Evolutionary conservation across 2,888 invertebrate species (phyloP), one percentile per base, ranked within the genome.

Genomic region (Erynnis tages): DNA sequence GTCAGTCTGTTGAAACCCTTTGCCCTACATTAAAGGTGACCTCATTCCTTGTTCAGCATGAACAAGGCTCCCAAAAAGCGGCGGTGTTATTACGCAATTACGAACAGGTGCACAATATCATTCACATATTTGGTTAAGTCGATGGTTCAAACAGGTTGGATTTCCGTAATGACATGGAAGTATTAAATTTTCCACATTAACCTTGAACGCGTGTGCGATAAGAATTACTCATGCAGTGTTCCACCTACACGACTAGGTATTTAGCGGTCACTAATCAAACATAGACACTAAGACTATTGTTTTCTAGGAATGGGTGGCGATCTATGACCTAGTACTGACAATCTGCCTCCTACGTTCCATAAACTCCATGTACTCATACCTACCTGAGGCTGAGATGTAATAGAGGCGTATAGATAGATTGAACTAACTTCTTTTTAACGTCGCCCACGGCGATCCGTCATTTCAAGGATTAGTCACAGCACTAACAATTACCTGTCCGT

Each of bases 161-260:
- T 60, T 61, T 63, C 58, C 58, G 54, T 55, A 54, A 56, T 48
- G 56, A 46, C 54, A 55, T 56, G 54, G 58, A 61, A 52, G 44
- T 59, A 58, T 58, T 71, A 76, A 77, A 75, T 78, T 80, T 81
- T 76, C 79, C 78, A 69, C 62, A 58, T 57, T 60, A 72, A 71
- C 82, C 77, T 79, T 80, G 74, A 68, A 64, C 60, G 54, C 63
- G 57, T 65, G 48, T 58, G 62, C 71, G 80, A 82, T 79, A 80
- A 79, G 65, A 64, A 74, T 78, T 79, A 79, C 72, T 80, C 79
- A 76, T 71, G 57, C 40, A 55, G 59, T 59, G 60, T 65, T 68
- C 69, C 63, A 70, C 73, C 71, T 64, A 77, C 74, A 62, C 58
- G 56, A 56, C 43, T 54, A 57, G 49, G 53, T 60, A 57, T 44